Evolutionary conservation across 2,113 vertebrate genomes (phyloP).

Genomic region (Carlito syrichta): DNA sequence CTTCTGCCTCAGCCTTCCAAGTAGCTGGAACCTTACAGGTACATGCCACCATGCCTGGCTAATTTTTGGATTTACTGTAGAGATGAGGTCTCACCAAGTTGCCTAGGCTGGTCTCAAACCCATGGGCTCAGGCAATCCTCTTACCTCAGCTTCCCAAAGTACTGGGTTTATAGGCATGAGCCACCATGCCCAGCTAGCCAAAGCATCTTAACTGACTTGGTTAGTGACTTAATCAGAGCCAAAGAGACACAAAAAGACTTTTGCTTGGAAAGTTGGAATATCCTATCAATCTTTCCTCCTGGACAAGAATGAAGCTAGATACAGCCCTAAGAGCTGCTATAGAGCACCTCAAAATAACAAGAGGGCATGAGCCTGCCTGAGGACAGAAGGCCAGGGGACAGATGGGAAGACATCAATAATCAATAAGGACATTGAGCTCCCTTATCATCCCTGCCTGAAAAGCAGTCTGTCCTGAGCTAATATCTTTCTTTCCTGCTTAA

Average conservation of each 20-base stretch:
- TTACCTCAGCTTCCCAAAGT: too few relatives aligned
- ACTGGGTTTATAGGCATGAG: too few relatives aligned
- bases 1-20: too few relatives aligned
- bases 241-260: background rate
- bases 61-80: too few relatives aligned
- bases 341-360: background rate
- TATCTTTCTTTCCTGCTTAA: background rate
- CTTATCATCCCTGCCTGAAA: background rate
- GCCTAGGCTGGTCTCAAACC: too few relatives aligned
- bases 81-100: too few relatives aligned
- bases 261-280: background rate
- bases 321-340: background rate
- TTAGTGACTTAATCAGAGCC: background rate
- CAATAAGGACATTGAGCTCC: accelerated
- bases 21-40: too few relatives aligned
- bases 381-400: background rate
- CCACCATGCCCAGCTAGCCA: too few relatives aligned
- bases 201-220: background rate
- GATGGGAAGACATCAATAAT: background rate
- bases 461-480: background rate
- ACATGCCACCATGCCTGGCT: too few relatives aligned
- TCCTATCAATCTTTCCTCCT: background rate
- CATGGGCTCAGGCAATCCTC: too few relatives aligned
- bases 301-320: background rate
- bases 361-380: background rate